Conservation (phyloP, 2,888 invertebrate genomes). For the Altica lythri region DNA sequence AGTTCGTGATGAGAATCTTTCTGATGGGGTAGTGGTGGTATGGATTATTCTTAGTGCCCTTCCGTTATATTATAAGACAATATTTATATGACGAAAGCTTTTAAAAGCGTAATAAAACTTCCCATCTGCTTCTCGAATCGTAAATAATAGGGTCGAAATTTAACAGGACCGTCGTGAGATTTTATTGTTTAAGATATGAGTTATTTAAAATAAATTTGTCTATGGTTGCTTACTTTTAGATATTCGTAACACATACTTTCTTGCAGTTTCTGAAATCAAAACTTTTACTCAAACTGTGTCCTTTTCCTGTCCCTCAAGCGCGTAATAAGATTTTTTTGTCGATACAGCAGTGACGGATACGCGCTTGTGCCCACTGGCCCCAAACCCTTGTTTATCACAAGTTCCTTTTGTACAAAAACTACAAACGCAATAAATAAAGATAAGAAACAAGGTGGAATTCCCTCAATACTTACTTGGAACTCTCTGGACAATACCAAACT, state of each 20-base stretch:
- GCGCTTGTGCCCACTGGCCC: conserved; percentile 7
- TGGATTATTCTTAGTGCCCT: conserved; percentile 40
- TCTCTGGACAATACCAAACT: conserved; percentile 30
- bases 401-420: conserved; percentile 21
- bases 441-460: conserved; percentile 31
- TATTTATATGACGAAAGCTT: conserved; percentile 53
- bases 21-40: conserved; percentile 33
- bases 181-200: too few relatives aligned
- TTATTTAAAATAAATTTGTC: too few relatives aligned
- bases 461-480: conserved; percentile 27
- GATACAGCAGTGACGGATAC: conserved; percentile 19
- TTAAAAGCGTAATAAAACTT: conserved; percentile 52
- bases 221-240: too few relatives aligned
- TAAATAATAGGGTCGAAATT: neutral
- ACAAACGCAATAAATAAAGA: conserved; percentile 35
- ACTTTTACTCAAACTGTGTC: conserved; percentile 16
- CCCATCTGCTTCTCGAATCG: conserved; percentile 21
- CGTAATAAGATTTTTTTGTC: conserved; percentile 22
- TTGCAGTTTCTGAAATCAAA: conserved; percentile 18
- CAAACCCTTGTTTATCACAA: conserved; percentile 26
- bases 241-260: conserved; percentile 1
- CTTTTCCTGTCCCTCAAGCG: conserved; percentile 21
- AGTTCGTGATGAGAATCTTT: conserved; percentile 24
- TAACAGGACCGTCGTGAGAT: conserved; percentile 2
- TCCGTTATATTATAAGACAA: conserved; percentile 53